Percentiles rank a stretch among this genome's conserved stretches.
phyloP scores from a whole-genome alignment of 2,888 invertebrate genomes.

The Deilephila porcellus region DNA sequence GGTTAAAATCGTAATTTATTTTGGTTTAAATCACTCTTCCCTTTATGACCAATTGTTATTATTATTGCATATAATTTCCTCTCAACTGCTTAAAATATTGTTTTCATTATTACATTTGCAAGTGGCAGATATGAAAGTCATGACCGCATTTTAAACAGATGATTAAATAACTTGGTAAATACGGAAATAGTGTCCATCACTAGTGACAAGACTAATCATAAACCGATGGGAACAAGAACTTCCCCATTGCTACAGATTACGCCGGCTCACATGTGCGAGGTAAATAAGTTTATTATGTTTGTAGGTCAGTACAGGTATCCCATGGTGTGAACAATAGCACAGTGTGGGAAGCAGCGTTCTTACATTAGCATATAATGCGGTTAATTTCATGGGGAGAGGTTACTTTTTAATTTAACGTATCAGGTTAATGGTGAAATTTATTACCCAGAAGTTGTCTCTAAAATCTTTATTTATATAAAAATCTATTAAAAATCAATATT shows the following conservation, averaged over 20 bases:
- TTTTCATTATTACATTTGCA: no score
- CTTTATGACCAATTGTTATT: no score
- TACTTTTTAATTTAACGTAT: conserved; percentile 3
- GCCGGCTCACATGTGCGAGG: neutral
- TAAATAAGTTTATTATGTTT: conserved; percentile 26
- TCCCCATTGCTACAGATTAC: neutral
- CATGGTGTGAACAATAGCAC: conserved; percentile 35
- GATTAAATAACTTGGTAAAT: neutral
- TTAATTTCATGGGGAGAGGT: conserved; percentile 30
- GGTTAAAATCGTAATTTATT: no score
- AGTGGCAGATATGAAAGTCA: no score
- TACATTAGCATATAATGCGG: conserved; percentile 43
- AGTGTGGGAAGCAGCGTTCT: conserved; percentile 33
- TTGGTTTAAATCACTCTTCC: no score
- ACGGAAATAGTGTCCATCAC: neutral
- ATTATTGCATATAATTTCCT: no score
- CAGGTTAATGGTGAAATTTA: conserved; percentile 9
- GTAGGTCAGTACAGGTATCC: conserved; percentile 35
- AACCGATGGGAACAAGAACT: neutral
- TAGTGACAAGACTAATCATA: neutral
- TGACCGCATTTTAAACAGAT: no score
- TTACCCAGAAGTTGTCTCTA: neutral
- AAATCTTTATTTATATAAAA: neutral
- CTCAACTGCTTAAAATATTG: no score
- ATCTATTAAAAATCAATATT: neutral